Conservation (phyloP, 2,888 invertebrate genomes). For the Meiosimyza platycephala region DNA sequence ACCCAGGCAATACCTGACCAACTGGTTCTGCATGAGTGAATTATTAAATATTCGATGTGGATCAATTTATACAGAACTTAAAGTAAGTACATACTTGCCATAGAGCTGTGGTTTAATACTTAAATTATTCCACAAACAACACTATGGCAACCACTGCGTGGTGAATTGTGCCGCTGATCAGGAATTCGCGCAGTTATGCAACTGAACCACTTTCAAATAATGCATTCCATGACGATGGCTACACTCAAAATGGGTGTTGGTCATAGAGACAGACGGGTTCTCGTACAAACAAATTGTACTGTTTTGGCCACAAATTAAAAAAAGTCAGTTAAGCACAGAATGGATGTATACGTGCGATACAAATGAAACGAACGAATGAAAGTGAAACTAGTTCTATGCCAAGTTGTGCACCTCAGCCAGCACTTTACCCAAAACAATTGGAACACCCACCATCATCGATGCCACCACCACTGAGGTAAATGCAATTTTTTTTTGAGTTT, state of each 20-base stretch:
- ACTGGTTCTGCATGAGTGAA: conserved; percentile 31
- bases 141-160: neutral
- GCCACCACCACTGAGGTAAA: no score
- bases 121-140: neutral
- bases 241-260: conserved; percentile 21
- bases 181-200: conserved; percentile 57
- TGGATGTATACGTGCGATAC: neutral
- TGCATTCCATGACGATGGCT: neutral
- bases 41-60: neutral
- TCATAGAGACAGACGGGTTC: neutral
- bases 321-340: neutral
- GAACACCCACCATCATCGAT: no score
- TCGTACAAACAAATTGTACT: neutral
- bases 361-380: neutral
- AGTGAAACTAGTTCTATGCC: conserved; percentile 17
- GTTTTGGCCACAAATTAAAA: conserved; percentile 1
- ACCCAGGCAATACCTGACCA: conserved; percentile 3
- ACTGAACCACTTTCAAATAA: conserved; percentile 59
- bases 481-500: no score
- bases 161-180: conserved; percentile 8
- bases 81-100: neutral
- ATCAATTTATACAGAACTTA: conserved; percentile 17
- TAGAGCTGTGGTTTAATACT: neutral
- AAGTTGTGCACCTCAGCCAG: conserved; percentile 2
- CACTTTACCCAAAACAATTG: no score